phyloP scores from a whole-genome alignment of 37 sponge, comb jelly and placozoan genomes.

The Geodia barretti region DNA sequence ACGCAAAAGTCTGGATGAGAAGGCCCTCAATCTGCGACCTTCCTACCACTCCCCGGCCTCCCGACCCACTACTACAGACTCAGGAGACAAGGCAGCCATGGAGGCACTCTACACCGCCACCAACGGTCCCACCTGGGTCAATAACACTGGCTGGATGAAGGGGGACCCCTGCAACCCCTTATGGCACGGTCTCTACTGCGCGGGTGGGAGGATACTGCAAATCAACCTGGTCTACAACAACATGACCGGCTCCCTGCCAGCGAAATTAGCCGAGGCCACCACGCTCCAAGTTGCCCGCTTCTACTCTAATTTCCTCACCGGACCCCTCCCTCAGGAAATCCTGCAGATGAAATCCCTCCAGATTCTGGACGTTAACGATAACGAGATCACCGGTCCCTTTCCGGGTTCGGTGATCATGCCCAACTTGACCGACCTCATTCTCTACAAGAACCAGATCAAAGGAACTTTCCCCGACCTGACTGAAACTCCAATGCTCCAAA shows the following conservation, averaged over 20 bases:
- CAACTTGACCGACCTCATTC: conserved; percentile 33
- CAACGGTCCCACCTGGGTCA: conserved; percentile 62
- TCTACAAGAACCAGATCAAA: conserved; percentile 47
- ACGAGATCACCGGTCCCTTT: conserved; percentile 44
- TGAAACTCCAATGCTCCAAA: conserved; percentile 58
- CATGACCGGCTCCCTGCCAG: conserved; percentile 57
- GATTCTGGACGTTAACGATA: conserved; percentile 49
- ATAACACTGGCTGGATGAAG: conserved; percentile 79
- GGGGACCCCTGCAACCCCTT: conserved; percentile 67
- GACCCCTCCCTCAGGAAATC: conserved; percentile 40
- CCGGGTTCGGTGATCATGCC: conserved; percentile 46
- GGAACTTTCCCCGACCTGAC: conserved; percentile 55
- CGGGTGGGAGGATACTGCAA: conserved; percentile 48
- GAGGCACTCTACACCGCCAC: conserved; percentile 68
- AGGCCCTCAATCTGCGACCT: not conserved
- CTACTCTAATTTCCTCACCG: conserved; percentile 52
- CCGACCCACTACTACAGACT: conserved; percentile 23
- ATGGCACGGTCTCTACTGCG: conserved; percentile 79
- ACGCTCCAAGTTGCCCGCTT: conserved; percentile 52
- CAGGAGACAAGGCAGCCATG: conserved; percentile 55
- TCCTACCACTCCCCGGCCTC: no score
- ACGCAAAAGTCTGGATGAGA: conserved; percentile 3
- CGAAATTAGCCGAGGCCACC: conserved; percentile 29
- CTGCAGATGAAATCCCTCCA: conserved; percentile 52
- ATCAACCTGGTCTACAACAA: conserved; percentile 69